Percentiles rank a stretch among this genome's conserved stretches.
Conservation (phyloP, 2,888 invertebrate genomes). For the Ormyrus rosae region DNA sequence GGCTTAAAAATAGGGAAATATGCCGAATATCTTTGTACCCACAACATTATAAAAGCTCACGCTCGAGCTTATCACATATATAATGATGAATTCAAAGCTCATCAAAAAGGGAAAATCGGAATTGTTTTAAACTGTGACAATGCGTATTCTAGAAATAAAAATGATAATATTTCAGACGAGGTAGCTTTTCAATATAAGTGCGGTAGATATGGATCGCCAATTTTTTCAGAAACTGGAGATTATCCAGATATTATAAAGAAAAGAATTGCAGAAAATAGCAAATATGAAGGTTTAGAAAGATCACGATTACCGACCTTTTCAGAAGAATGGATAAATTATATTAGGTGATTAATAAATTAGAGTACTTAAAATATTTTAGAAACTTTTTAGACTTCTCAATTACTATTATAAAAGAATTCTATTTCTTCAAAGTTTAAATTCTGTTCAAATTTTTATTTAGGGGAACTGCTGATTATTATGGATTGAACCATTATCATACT, state of each 20-base stretch:
- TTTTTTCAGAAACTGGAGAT: no score
- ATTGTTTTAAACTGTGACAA: constrained; percentile 63
- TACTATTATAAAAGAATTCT: background rate
- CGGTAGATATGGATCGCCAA: no score
- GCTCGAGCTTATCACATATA: constrained; percentile 83
- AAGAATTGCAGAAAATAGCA: constrained; percentile 73
- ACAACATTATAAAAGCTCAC: constrained; percentile 66
- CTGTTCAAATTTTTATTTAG: constrained; percentile 49
- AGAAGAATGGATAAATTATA: constrained; percentile 78
- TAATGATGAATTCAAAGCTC: constrained; percentile 78
- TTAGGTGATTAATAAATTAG: constrained; percentile 68
- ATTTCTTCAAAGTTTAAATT: background rate
- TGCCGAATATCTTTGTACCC: no score
- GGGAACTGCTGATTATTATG: constrained; percentile 84
- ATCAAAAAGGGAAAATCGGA: constrained; percentile 23
- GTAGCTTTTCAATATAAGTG: no score
- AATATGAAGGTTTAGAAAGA: constrained; percentile 71
- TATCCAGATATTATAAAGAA: no score
- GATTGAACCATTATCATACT: constrained; percentile 85
- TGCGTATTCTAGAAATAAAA: no score
- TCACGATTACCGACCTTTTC: constrained; percentile 77
- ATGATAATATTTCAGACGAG: no score
- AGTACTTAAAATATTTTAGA: no score
- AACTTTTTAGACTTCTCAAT: no score
- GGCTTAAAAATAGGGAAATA: no score